Conservation (phyloP, 2,797 vertebrate species). For the Sarcoramphus papa region DNA sequence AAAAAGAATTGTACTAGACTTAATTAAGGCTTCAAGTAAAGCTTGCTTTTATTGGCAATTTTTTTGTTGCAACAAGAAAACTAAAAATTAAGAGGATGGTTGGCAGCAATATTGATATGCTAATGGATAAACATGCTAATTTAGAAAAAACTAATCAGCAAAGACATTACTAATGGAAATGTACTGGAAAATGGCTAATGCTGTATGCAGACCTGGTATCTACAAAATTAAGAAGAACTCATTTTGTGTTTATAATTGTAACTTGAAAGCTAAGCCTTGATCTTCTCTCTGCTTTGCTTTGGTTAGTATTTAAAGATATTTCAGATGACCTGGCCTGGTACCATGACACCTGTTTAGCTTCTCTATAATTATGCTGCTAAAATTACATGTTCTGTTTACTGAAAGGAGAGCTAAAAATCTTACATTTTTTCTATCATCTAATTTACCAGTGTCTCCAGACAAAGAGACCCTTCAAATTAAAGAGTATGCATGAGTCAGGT, state of each 20-base stretch:
- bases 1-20: slow-evolving; percentile 85
- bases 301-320: slow-evolving; percentile 42
- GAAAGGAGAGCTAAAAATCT: background rate
- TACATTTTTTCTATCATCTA: background rate
- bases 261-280: slow-evolving; percentile 62
- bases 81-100: slow-evolving; percentile 92
- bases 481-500: background rate
- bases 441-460: background rate
- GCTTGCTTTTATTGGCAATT: slow-evolving; percentile 90
- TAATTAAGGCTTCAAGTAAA: slow-evolving; percentile 97
- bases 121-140: slow-evolving; percentile 84
- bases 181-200: slow-evolving; percentile 81
- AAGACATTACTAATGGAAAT: slow-evolving; percentile 84
- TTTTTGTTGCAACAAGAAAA: slow-evolving; percentile 84
- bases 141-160: slow-evolving; percentile 83
- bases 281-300: slow-evolving; percentile 46
- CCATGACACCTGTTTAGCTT: background rate
- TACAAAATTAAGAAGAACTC: slow-evolving; percentile 72
- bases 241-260: slow-evolving; percentile 73
- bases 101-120: slow-evolving; percentile 88
- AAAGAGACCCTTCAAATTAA: background rate
- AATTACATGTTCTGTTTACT: slow-evolving; percentile 15
- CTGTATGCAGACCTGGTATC: slow-evolving; percentile 76
- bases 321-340: slow-evolving; percentile 19
- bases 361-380: slow-evolving; percentile 37